These are phyloP conservation scores for Drosophila melanica DNA, from an alignment of 1,140 invertebrate genomes.

Conservation along the genomic window DNA sequence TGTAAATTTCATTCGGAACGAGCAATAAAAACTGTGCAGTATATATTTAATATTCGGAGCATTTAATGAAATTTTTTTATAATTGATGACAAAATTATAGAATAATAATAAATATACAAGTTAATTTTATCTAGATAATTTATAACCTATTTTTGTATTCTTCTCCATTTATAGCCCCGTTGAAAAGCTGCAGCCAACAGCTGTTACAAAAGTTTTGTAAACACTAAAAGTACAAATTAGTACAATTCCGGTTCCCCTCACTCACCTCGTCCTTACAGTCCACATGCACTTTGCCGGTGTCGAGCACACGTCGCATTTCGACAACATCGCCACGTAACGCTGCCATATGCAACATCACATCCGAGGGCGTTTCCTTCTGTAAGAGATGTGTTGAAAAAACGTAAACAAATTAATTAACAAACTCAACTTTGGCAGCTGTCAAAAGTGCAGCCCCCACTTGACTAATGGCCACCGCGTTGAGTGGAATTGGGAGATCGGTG, in stretches of 20 bases:
- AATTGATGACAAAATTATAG: too few relatives aligned
- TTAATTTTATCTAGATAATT: too few relatives aligned
- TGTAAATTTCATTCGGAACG: too few relatives aligned
- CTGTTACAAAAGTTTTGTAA: neutral
- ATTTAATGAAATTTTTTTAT: too few relatives aligned
- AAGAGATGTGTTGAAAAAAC: slow-evolving; percentile 51
- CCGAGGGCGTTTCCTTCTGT: slow-evolving; percentile 95
- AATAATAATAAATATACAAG: too few relatives aligned
- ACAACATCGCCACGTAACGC: slow-evolving; percentile 93
- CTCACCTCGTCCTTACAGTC: slow-evolving; percentile 95
- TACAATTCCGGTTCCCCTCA: slow-evolving; percentile 39
- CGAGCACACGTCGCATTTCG: slow-evolving; percentile 90
- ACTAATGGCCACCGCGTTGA: slow-evolving; percentile 32
- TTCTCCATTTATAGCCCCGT: neutral
- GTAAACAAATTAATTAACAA: slow-evolving; percentile 69
- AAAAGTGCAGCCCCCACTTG: slow-evolving; percentile 46
- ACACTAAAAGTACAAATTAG: neutral
- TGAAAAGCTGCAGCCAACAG: too few relatives aligned
- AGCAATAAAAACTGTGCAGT: too few relatives aligned
- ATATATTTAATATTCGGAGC: too few relatives aligned
- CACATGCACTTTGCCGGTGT: slow-evolving; percentile 96
- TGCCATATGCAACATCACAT: slow-evolving; percentile 94
- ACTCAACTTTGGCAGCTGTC: slow-evolving; percentile 48
- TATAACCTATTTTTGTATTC: too few relatives aligned
- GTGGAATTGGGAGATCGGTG: neutral